These are phyloP conservation scores for Scolanthus callimorphus DNA, from an alignment of 92 coral and sea anemone species.

Conservation along the genomic window DNA sequence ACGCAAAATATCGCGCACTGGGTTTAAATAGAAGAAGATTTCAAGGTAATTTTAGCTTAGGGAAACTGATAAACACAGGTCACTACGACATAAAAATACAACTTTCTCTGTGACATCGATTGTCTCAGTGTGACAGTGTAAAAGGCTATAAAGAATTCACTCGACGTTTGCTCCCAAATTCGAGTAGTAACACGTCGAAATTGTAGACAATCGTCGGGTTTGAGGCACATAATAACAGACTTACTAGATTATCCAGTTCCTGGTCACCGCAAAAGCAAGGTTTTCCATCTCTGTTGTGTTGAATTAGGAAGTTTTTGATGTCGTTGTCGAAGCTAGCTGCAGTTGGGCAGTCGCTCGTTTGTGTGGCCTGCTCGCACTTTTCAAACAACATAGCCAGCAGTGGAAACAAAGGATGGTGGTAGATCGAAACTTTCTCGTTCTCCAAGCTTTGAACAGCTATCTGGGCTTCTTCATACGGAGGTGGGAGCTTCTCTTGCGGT, in stretches of 20 bases:
- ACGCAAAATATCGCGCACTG: too few relatives aligned
- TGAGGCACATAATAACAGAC: conserved; percentile 22
- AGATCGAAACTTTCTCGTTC: conserved; percentile 84
- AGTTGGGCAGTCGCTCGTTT: conserved; percentile 84
- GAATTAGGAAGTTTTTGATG: conserved; percentile 82
- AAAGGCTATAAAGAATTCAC: too few relatives aligned
- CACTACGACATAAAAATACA: too few relatives aligned
- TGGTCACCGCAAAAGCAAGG: conserved; percentile 88
- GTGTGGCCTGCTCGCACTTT: conserved; percentile 97
- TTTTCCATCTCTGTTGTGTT: conserved; percentile 93
- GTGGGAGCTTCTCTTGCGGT: conserved; percentile 86
- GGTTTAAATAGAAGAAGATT: too few relatives aligned
- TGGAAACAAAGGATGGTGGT: conserved; percentile 97
- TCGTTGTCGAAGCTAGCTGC: conserved; percentile 89
- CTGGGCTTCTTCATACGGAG: conserved; percentile 93
- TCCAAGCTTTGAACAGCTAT: conserved; percentile 87
- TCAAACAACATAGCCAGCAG: conserved; percentile 93
- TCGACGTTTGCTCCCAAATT: too few relatives aligned
- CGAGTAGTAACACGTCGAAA: too few relatives aligned
- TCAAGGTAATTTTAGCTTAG: too few relatives aligned
- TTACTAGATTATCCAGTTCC: conserved; percentile 91
- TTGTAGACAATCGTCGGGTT: too few relatives aligned
- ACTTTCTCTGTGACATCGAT: too few relatives aligned
- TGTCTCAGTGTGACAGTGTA: too few relatives aligned
- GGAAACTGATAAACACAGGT: too few relatives aligned